These are phyloP conservation scores for Salvelinus namaycush DNA, from an alignment of 2,113 vertebrate genomes.

Conservation along the genomic window DNA sequence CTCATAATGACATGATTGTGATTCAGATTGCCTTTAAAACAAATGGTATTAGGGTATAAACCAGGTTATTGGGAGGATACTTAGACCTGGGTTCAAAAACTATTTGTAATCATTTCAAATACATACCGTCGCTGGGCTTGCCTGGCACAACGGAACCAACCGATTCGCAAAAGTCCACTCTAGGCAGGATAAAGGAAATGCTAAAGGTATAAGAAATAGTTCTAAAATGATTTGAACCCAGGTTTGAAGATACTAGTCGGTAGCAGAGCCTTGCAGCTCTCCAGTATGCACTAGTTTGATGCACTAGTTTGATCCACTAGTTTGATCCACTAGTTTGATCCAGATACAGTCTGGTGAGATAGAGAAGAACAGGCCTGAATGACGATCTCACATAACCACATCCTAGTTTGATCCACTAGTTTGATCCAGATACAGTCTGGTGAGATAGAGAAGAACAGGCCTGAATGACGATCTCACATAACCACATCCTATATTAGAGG, in stretches of 20 bases:
- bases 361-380: slow-evolving; percentile 48
- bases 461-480: slow-evolving; percentile 55
- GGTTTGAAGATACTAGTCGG: slow-evolving; percentile 42
- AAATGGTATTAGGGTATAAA: slow-evolving; percentile 51
- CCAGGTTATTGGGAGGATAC: slow-evolving; percentile 57
- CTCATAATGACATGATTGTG: slow-evolving; percentile 35
- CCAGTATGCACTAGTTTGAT: slow-evolving; percentile 35
- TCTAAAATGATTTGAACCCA: too few species aligned
- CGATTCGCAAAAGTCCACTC: too few species aligned
- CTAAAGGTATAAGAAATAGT: too few species aligned
- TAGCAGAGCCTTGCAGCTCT: slow-evolving; percentile 38
- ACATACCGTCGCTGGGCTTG: too few species aligned
- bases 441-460: slow-evolving; percentile 45
- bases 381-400: slow-evolving; percentile 61
- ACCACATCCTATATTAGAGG: slow-evolving; percentile 62
- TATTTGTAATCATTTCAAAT: too few species aligned
- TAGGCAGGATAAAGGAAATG: too few species aligned
- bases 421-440: slow-evolving; percentile 30
- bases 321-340: slow-evolving; percentile 17
- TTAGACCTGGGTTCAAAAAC: slow-evolving; percentile 13
- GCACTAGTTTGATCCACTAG: slow-evolving; percentile 15
- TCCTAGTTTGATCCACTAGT: slow-evolving; percentile 40
- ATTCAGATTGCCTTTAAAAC: slow-evolving; percentile 39
- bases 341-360: slow-evolving; percentile 21
- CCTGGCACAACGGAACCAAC: too few species aligned